Percentiles rank a stretch among this genome's conserved stretches.
Conservation (phyloP, 1,140 invertebrate genomes). For the Drosophila kohkoa region DNA sequence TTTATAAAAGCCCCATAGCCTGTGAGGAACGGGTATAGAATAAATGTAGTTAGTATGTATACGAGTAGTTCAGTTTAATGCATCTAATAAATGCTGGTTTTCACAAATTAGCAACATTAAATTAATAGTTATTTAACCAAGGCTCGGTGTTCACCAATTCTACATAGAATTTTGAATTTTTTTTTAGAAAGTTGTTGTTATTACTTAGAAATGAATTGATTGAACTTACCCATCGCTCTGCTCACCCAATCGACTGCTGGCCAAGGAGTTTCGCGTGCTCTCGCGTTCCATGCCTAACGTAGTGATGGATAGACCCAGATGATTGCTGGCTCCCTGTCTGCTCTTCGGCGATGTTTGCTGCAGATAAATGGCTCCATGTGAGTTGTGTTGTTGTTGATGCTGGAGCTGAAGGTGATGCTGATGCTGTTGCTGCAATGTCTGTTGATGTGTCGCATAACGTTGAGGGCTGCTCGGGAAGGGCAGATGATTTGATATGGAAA, state of each 20-base stretch:
- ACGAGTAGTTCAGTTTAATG: no score
- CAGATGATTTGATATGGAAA: conserved; percentile 75
- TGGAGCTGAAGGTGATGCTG: conserved; percentile 1
- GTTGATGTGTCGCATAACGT: conserved; percentile 61
- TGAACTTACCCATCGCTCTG: conserved; percentile 70
- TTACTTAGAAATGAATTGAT: not conserved
- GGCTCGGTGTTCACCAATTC: no score
- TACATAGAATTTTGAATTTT: no score
- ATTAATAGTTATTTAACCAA: no score
- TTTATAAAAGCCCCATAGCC: no score
- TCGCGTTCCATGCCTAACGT: conserved; percentile 63
- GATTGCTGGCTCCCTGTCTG: conserved; percentile 41
- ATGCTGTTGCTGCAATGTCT: conserved; percentile 39
- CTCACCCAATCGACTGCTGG: conserved; percentile 66
- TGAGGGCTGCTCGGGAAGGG: conserved; percentile 70
- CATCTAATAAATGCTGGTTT: no score
- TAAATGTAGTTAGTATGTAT: no score
- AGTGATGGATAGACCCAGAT: conserved; percentile 53
- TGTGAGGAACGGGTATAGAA: no score
- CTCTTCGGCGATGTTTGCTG: conserved; percentile 63
- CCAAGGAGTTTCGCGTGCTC: conserved; percentile 71
- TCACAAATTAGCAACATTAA: no score
- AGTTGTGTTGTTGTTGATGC: conserved; percentile 43
- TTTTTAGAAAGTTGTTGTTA: no score
- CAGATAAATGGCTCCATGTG: conserved; percentile 40